phyloP scores from a whole-genome alignment of 2,113 vertebrate species.

The Catharus bicknelli region DNA sequence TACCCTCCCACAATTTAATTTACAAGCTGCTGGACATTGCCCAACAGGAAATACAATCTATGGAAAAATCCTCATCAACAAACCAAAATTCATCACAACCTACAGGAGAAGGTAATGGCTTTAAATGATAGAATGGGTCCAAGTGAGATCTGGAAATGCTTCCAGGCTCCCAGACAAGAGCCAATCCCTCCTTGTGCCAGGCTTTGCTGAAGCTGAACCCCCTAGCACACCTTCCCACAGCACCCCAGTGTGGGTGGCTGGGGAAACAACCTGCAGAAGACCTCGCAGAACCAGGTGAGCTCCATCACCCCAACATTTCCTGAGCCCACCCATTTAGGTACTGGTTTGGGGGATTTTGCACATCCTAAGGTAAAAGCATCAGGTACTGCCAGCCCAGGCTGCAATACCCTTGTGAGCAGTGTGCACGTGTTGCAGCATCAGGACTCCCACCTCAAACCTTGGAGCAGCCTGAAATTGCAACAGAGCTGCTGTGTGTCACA shows the following conservation, averaged over 20 bases:
- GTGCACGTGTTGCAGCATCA: accelerated
- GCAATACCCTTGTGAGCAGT: neutral
- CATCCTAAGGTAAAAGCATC: neutral
- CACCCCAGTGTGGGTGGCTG: accelerated
- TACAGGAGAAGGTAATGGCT: neutral
- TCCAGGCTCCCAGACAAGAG: neutral
- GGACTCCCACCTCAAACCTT: neutral
- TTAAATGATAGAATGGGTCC: neutral
- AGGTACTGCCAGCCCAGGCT: neutral
- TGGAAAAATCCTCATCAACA: neutral
- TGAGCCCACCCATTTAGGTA: neutral
- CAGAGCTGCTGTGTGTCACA: neutral
- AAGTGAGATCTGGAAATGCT: neutral
- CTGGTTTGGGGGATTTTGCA: neutral
- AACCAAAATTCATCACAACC: neutral
- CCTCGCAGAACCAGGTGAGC: neutral
- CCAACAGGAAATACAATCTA: neutral
- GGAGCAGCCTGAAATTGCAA: neutral
- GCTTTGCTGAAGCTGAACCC: neutral
- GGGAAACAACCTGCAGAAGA: neutral
- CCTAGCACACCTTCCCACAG: neutral
- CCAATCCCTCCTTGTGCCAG: accelerated
- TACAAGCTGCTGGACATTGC: neutral
- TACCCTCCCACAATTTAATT: neutral
- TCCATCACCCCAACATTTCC: neutral